Conservation (phyloP, 2,113 vertebrate genomes). For the Pseudois nayaur region DNA sequence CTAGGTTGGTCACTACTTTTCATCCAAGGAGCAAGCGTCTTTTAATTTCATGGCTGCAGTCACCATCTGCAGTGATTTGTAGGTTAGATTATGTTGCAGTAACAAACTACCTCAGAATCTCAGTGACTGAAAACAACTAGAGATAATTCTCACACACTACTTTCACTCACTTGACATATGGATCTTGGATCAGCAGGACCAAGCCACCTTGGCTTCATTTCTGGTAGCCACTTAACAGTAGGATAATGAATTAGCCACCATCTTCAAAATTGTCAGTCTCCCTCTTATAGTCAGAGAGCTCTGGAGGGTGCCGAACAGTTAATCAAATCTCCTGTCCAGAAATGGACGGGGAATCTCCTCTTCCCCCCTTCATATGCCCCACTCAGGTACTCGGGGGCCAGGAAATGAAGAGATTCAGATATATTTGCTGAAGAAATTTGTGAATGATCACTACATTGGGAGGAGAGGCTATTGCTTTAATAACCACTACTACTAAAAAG, state of each 20-base stretch:
- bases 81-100: background rate
- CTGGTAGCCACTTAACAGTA: background rate
- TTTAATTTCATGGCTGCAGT: background rate
- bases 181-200: background rate
- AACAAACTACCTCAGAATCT: background rate
- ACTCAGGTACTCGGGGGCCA: background rate
- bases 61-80: background rate
- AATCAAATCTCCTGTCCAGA: background rate
- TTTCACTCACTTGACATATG: no score
- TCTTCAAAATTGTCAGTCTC: background rate
- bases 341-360: background rate
- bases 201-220: background rate
- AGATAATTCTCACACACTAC: background rate
- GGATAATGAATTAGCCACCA: background rate
- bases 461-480: background rate
- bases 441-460: background rate
- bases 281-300: background rate
- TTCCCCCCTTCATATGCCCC: background rate
- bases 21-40: background rate
- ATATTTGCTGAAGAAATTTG: background rate
- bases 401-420: background rate
- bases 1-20: background rate
- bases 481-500: background rate
- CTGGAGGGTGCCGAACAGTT: rapidly evolving
- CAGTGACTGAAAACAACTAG: background rate